phyloP scores from a whole-genome alignment of 2,888 invertebrate genomes.

The Andrena bucephala region DNA sequence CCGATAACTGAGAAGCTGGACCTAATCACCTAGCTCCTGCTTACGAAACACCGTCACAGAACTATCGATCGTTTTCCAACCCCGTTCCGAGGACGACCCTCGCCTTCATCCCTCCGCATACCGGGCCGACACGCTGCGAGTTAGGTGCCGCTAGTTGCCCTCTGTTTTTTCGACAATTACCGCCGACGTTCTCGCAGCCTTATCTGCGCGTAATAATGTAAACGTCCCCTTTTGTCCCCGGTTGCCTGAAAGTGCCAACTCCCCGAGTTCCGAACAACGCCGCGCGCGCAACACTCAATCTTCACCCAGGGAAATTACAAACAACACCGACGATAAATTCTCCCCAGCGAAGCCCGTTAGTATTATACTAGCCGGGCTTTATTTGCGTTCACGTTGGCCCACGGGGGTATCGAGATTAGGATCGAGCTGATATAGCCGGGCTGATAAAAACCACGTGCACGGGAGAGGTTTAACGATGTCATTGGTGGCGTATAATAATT shows the following conservation, averaged over 20 bases:
- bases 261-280: slow-evolving; percentile 3
- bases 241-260: slow-evolving; percentile 4
- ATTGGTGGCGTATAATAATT: not conserved
- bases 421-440: slow-evolving; percentile 4
- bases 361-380: not conserved
- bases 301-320: slow-evolving; percentile 30
- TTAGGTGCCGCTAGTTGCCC: not conserved
- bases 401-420: not conserved
- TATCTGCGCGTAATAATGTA: slow-evolving; percentile 21
- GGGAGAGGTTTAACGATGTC: not conserved
- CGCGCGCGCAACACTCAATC: slow-evolving; percentile 3
- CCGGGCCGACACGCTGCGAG: not conserved
- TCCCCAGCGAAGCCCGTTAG: not conserved
- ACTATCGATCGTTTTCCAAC: slow-evolving; percentile 2
- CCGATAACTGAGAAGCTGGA: too few relatives aligned
- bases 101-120: not conserved
- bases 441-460: slow-evolving; percentile 14
- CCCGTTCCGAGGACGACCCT: not conserved
- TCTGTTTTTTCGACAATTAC: slow-evolving; percentile 25
- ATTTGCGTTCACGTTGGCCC: not conserved
- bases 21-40: too few relatives aligned
- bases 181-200: not conserved
- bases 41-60: not conserved
- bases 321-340: slow-evolving; percentile 30
- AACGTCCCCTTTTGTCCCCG: slow-evolving; percentile 20